phyloP scores from a whole-genome alignment of 2,888 invertebrate genomes.

The Molanna angustata region DNA sequence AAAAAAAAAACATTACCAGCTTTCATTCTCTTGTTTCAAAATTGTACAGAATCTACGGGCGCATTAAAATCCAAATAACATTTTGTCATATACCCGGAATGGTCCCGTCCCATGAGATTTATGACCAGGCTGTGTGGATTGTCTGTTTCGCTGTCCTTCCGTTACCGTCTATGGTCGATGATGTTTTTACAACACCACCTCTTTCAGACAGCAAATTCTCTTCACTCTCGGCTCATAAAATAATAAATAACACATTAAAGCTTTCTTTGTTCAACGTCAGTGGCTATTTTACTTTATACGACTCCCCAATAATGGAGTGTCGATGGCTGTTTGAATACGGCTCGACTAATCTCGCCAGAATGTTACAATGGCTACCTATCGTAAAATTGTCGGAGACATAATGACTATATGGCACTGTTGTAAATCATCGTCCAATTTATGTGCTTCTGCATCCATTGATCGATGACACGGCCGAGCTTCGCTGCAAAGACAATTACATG shows the following conservation, averaged over 20 bases:
- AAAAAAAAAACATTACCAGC: too few species aligned
- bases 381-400: slow-evolving; percentile 14
- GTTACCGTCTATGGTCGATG: slow-evolving; percentile 9
- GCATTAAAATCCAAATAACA: too few species aligned
- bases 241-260: slow-evolving; percentile 30
- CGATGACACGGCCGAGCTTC: slow-evolving; percentile 2
- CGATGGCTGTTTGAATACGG: slow-evolving; percentile 19
- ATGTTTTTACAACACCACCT: slow-evolving; percentile 21
- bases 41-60: too few species aligned
- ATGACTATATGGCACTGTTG: slow-evolving; percentile 20
- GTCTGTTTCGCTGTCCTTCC: slow-evolving; percentile 18
- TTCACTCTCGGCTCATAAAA: slow-evolving; percentile 22
- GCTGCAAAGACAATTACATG: slow-evolving; percentile 16
- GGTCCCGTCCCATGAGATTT: slow-evolving; percentile 24
- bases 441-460: slow-evolving; percentile 17
- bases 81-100: slow-evolving; percentile 24
- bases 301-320: slow-evolving; percentile 19
- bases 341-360: slow-evolving; percentile 13
- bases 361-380: slow-evolving; percentile 15
- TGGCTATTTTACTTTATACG: slow-evolving; percentile 20
- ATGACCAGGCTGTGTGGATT: slow-evolving; percentile 17
- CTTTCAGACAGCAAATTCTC: slow-evolving; percentile 16
- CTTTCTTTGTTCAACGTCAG: slow-evolving; percentile 23
- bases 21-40: too few species aligned
- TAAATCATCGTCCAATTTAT: slow-evolving; percentile 25